These are phyloP conservation scores for Calliphora vomitoria DNA, from an alignment of 2,888 invertebrate genomes.

Conservation along the genomic window DNA sequence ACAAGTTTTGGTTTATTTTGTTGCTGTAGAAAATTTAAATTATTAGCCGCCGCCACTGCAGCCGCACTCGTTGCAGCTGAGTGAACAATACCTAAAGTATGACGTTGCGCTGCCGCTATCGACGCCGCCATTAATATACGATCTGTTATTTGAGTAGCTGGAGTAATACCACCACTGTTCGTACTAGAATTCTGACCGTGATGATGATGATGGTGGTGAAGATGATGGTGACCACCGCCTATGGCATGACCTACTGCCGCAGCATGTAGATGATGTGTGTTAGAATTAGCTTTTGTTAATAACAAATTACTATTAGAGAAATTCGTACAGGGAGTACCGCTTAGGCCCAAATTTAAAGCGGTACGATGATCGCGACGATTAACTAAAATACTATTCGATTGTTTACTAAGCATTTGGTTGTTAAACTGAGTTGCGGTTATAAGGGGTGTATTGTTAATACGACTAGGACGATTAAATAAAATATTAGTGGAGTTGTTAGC, in stretches of 20 bases:
- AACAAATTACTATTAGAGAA: conserved; percentile 74
- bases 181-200: conserved; percentile 72
- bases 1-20: conserved; percentile 83
- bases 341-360: conserved; percentile 71
- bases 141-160: conserved; percentile 74
- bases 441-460: conserved; percentile 80
- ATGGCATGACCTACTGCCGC: conserved; percentile 47
- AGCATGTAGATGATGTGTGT: conserved; percentile 67
- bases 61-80: conserved; percentile 73
- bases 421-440: conserved; percentile 80
- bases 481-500: conserved; percentile 72
- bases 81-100: conserved; percentile 74
- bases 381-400: conserved; percentile 76
- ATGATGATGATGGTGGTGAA: conserved; percentile 73
- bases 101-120: conserved; percentile 76
- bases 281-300: conserved; percentile 75
- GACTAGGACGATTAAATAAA: conserved; percentile 80
- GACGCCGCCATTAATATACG: conserved; percentile 77
- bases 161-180: conserved; percentile 49
- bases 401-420: conserved; percentile 78
- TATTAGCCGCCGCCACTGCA: conserved; percentile 79
- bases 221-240: conserved; percentile 61
- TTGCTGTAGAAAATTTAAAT: conserved; percentile 81
- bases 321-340: conserved; percentile 74
- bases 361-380: conserved; percentile 78